phyloP scores from a whole-genome alignment of 92 coral and sea anemone species.

The Plumapathes pennacea region DNA sequence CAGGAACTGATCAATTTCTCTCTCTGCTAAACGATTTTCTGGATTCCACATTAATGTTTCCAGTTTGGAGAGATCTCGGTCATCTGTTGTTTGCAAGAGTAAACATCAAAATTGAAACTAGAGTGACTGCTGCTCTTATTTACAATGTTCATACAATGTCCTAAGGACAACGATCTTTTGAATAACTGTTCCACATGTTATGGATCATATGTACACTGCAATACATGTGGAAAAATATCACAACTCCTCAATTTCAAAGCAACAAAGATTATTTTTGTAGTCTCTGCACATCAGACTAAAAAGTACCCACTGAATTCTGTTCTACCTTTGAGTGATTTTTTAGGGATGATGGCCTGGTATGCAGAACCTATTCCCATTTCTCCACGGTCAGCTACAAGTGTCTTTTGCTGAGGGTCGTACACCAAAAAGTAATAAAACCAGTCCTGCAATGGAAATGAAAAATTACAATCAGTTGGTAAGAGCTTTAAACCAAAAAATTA shows the following conservation, averaged over 20 bases:
- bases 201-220: too few species aligned
- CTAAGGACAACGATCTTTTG: neutral
- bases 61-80: conserved; percentile 80
- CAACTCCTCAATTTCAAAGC: too few species aligned
- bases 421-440: conserved; percentile 98
- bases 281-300: neutral
- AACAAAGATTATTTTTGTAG: neutral
- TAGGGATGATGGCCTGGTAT: conserved; percentile 83
- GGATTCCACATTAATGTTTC: conserved; percentile 94
- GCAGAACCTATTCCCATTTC: conserved; percentile 90
- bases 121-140: neutral
- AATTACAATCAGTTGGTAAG: too few species aligned
- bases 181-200: neutral
- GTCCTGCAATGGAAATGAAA: conserved; percentile 50
- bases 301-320: neutral
- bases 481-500: too few species aligned
- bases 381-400: conserved; percentile 93
- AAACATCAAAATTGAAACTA: too few species aligned
- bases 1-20: conserved; percentile 90
- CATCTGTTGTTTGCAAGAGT: too few species aligned
- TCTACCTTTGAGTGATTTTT: conserved; percentile 58
- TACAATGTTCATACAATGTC: neutral
- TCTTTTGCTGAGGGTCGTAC: conserved; percentile 97
- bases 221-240: too few species aligned
- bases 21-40: conserved; percentile 68